Conservation (phyloP, 1,140 invertebrate species). For the Hermetia illucens region DNA sequence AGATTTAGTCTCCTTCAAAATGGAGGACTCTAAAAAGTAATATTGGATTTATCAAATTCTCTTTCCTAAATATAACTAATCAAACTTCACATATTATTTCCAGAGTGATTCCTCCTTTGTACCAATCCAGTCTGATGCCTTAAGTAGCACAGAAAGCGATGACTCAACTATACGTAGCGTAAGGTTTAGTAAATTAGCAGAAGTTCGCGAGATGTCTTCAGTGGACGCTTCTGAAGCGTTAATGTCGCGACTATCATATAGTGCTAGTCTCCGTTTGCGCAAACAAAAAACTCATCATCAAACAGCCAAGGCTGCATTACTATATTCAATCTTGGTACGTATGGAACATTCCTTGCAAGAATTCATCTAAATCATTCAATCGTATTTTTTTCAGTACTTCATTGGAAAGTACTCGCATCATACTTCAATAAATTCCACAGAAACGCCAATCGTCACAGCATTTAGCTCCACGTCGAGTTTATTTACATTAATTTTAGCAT, state of each 20-base stretch:
- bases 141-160: constrained; percentile 70
- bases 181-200: constrained; percentile 71
- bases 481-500: constrained; percentile 67
- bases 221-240: constrained; percentile 70
- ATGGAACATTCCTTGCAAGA: background rate
- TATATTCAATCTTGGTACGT: constrained; percentile 67
- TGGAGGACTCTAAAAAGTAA: too few species aligned
- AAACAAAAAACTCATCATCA: constrained; percentile 33
- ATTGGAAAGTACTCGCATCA: constrained; percentile 69
- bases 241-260: constrained; percentile 70
- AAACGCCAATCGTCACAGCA: constrained; percentile 63
- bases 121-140: constrained; percentile 55
- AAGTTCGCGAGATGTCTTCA: constrained; percentile 69
- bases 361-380: constrained; percentile 1
- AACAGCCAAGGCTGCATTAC: constrained; percentile 55
- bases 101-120: constrained; percentile 72
- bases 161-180: constrained; percentile 62
- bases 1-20: too few species aligned
- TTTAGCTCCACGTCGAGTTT: constrained; percentile 70
- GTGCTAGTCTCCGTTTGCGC: constrained; percentile 53
- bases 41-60: background rate
- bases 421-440: constrained; percentile 55
- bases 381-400: constrained; percentile 53
- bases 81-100: constrained; percentile 13
- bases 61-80: background rate